Conservation (phyloP, 2,797 vertebrate genomes). For the Todus mexicanus region DNA sequence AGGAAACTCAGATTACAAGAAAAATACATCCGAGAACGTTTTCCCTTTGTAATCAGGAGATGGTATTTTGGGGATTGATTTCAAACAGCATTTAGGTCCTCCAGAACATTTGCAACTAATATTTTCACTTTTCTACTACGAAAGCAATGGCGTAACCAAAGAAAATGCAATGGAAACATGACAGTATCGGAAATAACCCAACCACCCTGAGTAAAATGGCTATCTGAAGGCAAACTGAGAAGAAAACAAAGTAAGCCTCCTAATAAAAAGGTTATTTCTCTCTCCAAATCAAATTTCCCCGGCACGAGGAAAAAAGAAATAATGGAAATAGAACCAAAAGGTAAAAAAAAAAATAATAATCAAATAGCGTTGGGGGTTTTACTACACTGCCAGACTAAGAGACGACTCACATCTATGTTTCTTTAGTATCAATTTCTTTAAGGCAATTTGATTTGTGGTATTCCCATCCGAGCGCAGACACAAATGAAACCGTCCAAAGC, state of each 20-base stretch:
- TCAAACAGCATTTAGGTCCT: neutral
- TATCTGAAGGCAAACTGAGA: neutral
- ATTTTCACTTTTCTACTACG: neutral
- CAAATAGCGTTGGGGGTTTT: neutral
- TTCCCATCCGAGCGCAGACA: neutral
- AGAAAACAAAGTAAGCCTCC: neutral
- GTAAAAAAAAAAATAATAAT: neutral
- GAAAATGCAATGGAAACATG: neutral
- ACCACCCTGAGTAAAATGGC: neutral
- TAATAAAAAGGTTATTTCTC: neutral
- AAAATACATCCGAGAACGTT: neutral
- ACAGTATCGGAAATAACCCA: neutral
- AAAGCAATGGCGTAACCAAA: neutral
- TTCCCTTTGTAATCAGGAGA: neutral
- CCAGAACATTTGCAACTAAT: neutral
- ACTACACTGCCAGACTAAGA: neutral
- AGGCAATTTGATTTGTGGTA: neutral
- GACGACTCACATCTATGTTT: neutral
- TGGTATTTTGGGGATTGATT: neutral
- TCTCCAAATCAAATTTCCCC: neutral
- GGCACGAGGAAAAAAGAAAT: fast-evolving
- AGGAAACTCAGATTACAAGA: neutral
- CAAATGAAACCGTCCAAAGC: neutral
- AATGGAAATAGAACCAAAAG: neutral
- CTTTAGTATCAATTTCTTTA: neutral